Percentiles rank a stretch among this genome's conserved stretches.
Evolutionary conservation across 2,113 vertebrate species (phyloP).

Genomic region (Pholis gunnellus): DNA sequence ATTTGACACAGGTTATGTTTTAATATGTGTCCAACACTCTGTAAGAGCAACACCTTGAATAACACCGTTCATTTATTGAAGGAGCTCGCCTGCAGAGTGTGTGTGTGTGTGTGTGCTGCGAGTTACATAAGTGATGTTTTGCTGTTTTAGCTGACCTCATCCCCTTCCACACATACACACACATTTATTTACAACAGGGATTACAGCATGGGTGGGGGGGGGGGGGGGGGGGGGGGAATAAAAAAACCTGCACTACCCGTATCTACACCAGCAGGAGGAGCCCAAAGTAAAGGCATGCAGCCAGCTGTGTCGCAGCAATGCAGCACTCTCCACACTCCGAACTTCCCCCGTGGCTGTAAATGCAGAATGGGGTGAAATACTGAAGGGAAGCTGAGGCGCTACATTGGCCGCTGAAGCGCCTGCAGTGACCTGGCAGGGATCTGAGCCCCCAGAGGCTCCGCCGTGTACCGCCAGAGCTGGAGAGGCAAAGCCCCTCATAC

Average conservation of each 20-base stretch:
- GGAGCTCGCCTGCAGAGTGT: slow-evolving; percentile 11
- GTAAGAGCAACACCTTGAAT: slow-evolving; percentile 3
- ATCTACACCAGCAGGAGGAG: slow-evolving; percentile 68
- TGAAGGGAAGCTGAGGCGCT: slow-evolving; percentile 40
- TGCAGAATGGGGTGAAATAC: slow-evolving; percentile 56
- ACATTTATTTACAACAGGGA: slow-evolving; percentile 49
- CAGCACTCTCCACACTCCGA: slow-evolving; percentile 65
- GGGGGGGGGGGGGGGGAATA: too few relatives aligned
- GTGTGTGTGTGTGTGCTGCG: not conserved
- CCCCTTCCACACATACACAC: slow-evolving; percentile 25
- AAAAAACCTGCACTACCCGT: not conserved
- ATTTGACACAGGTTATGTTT: not conserved
- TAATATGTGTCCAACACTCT: not conserved
- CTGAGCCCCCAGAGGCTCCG: slow-evolving; percentile 1
- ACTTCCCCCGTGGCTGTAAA: slow-evolving; percentile 40
- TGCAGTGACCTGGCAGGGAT: slow-evolving; percentile 62
- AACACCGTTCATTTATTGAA: not conserved
- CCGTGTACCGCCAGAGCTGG: not conserved
- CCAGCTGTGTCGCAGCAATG: slow-evolving; percentile 79
- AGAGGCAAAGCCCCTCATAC: slow-evolving; percentile 19
- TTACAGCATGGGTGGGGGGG: slow-evolving; percentile 10
- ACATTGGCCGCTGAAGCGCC: slow-evolving; percentile 19
- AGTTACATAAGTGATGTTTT: slow-evolving; percentile 21
- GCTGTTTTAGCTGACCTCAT: slow-evolving; percentile 60
- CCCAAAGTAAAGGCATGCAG: slow-evolving; percentile 43